Conservation (phyloP, 2,113 vertebrate species). For the Phyllostomus discolor region DNA sequence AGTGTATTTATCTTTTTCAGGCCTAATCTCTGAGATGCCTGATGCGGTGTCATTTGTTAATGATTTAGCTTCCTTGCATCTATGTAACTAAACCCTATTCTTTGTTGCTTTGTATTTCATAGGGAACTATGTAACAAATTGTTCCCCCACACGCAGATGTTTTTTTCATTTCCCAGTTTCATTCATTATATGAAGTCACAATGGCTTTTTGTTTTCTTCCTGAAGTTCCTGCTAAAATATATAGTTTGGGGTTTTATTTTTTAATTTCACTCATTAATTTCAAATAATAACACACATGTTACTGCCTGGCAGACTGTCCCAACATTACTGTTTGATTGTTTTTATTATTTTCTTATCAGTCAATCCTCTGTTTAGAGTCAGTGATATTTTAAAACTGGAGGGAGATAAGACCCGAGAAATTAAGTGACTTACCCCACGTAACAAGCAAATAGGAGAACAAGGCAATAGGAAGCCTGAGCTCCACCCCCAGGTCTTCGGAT, state of each 20-base stretch:
- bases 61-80: constrained; percentile 2
- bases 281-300: not conserved
- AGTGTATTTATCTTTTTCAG: not conserved
- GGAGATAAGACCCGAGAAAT: constrained; percentile 14
- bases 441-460: not conserved
- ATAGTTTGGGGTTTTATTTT: not conserved
- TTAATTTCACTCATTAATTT: not conserved
- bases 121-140: constrained; percentile 5
- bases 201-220: not conserved
- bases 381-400: constrained; percentile 37
- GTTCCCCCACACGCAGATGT: not conserved
- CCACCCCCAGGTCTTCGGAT: not conserved
- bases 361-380: constrained; percentile 29
- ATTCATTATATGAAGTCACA: constrained; percentile 36
- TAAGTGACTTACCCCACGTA: not conserved
- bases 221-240: constrained; percentile 25
- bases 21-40: not conserved
- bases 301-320: not conserved
- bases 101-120: constrained; percentile 31
- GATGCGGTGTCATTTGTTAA: not conserved
- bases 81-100: not conserved
- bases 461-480: not conserved
- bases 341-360: constrained; percentile 31
- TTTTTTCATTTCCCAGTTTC: constrained; percentile 15
- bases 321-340: not conserved